phyloP scores from a whole-genome alignment of 2,113 vertebrate genomes.

The Tricholaema leucomelas region DNA sequence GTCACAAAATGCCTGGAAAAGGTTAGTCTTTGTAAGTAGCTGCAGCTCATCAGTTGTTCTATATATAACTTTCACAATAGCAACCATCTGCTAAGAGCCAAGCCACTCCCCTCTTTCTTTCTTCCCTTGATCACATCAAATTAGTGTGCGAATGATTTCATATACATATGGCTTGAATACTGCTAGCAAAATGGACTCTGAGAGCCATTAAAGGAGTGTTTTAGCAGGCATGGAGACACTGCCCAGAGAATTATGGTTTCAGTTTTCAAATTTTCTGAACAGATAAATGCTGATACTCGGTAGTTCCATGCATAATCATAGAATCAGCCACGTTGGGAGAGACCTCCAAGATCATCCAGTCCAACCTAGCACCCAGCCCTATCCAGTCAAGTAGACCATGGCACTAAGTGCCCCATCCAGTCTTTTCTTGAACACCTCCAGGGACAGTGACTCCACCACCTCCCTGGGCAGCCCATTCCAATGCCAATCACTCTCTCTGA shows the following conservation, averaged over 20 bases:
- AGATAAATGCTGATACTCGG: not conserved
- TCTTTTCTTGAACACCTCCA: too few species aligned
- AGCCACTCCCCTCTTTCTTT: not conserved
- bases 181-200: constrained; percentile 35
- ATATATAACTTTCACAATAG: constrained; percentile 55
- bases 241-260: constrained; percentile 4
- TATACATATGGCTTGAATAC: constrained; percentile 50
- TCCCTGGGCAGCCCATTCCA: too few species aligned
- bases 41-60: constrained; percentile 36
- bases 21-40: constrained; percentile 46
- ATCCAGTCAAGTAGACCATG: too few species aligned
- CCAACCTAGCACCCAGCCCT: too few species aligned
- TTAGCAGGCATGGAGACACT: not conserved
- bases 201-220: constrained; percentile 9
- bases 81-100: constrained; percentile 32
- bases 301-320: not conserved
- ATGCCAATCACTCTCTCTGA: too few species aligned
- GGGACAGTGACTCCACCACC: too few species aligned
- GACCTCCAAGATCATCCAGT: too few species aligned
- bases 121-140: constrained; percentile 39
- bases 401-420: too few species aligned
- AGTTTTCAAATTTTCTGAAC: not conserved
- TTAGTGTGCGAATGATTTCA: constrained; percentile 54
- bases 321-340: too few species aligned
- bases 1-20: constrained; percentile 46